Evolutionary conservation across 2,888 invertebrate genomes (phyloP), one percentile per base, ranked within the genome.

Genomic region (Hyles lineata): DNA sequence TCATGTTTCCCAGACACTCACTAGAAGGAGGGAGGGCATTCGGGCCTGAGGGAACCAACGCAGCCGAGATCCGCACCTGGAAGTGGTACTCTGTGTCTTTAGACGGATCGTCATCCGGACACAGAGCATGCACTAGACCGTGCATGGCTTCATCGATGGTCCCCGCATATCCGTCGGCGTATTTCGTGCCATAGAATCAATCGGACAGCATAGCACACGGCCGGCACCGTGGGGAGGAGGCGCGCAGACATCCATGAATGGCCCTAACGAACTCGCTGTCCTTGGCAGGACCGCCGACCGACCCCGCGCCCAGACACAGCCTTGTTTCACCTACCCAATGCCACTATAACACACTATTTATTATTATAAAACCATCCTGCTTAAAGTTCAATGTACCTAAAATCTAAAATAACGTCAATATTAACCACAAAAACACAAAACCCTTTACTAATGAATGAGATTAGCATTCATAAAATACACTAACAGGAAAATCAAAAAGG

Each of bases 211-310:
- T 87, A 89, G 90, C 90, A 88, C 90, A 85, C 89, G 84, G 88
- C 83, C 87, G 86, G 87, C 79, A 83, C 82, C 84, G 85, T 82
- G 85, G 83, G 85, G 85, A 84, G 85, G 83, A 77, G 85, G 89
- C 87, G 88, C 89, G 88, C 89, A 89, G 91, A 90, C 89, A 90
- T 92, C 91, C 93, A 92, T 93, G 93, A 94, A 94, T 94, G 94
- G 93, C 87, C 89, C 89, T 93, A 93, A 93, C 92, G 92, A 94
- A 93, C 94, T 83, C 81, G 93, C 89, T 92, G 93, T 87, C 94
- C 94, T 94, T 94, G 94, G 90, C 86, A 82, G 84, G 89, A 82
- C 90, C 85, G 85, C 86, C 87, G 72, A 73, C 73, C 75, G 74
- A 50, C 75, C 70, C 35, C 21, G 58, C 55, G 52, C 52, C 76